These are phyloP conservation scores for Carassius carassius DNA, from an alignment of 2,113 vertebrate genomes.

Conservation along the genomic window DNA sequence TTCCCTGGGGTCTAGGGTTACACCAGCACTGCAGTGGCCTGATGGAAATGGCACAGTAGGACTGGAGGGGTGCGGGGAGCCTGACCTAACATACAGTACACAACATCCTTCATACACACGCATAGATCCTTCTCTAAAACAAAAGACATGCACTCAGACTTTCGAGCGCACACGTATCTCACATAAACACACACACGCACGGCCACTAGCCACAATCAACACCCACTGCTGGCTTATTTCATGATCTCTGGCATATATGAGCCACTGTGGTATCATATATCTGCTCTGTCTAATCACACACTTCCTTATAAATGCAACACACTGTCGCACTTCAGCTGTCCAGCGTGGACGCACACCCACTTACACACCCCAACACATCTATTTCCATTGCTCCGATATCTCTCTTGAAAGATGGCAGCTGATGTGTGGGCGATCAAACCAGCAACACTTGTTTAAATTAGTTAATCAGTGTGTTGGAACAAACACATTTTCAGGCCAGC, in stretches of 20 bases:
- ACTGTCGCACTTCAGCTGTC: conserved; percentile 7
- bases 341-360: too few species aligned
- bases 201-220: too few species aligned
- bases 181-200: neutral
- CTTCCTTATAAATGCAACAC: conserved; percentile 6
- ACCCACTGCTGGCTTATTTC: neutral
- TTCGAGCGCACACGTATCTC: conserved; percentile 18
- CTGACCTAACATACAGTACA: conserved; percentile 11
- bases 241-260: conserved; percentile 27
- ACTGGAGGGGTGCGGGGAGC: conserved; percentile 48
- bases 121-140: conserved; percentile 19
- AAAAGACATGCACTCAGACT: conserved; percentile 8
- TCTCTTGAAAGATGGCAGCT: conserved; percentile 30
- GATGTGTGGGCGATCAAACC: conserved; percentile 41
- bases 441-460: conserved; percentile 58
- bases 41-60: conserved; percentile 67
- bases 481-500: conserved; percentile 64
- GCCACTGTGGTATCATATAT: conserved; percentile 31
- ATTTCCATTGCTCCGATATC: conserved; percentile 36
- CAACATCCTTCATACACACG: conserved; percentile 14
- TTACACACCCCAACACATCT: conserved; percentile 30
- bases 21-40: conserved; percentile 66
- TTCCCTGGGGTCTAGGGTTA: conserved; percentile 66
- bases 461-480: conserved; percentile 60
- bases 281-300: conserved; percentile 24